phyloP scores from a whole-genome alignment of 2,888 invertebrate species.

The Aleiodes alternator region DNA sequence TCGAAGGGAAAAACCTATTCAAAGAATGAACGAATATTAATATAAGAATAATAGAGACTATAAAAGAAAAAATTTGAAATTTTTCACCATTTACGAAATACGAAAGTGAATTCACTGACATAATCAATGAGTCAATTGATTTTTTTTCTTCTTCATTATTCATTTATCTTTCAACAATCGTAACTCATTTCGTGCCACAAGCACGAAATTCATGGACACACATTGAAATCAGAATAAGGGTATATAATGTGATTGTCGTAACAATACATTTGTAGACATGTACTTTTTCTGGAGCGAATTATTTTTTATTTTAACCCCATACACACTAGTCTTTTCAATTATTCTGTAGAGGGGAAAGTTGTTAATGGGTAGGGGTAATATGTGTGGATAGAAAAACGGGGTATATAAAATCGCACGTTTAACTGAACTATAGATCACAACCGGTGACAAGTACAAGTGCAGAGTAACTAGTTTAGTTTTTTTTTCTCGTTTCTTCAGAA shows the following conservation, averaged over 20 bases:
- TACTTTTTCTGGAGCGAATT: not conserved
- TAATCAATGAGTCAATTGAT: not conserved
- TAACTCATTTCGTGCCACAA: conserved; percentile 14
- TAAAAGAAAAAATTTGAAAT: not conserved
- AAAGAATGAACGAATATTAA: no score
- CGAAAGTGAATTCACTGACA: not conserved
- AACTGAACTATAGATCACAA: conserved; percentile 59
- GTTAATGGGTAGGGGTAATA: conserved; percentile 37
- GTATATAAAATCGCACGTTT: conserved; percentile 68
- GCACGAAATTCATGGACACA: conserved; percentile 33
- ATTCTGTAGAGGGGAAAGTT: conserved; percentile 45
- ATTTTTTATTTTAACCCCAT: conserved; percentile 28
- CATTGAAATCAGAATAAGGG: conserved; percentile 36
- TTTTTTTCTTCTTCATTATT: not conserved
- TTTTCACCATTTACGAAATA: not conserved
- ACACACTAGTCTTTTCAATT: conserved; percentile 22
- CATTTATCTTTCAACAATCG: not conserved
- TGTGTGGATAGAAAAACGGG: conserved; percentile 31
- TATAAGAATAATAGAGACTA: not conserved
- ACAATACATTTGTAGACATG: conserved; percentile 8
- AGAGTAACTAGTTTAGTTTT: conserved; percentile 9
- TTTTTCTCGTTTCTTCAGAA: not conserved
- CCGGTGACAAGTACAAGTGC: conserved; percentile 48
- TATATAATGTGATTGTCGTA: conserved; percentile 33
- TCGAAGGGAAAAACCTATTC: no score